Percentiles rank a stretch among this genome's conserved stretches.
These are phyloP conservation scores for Craseonycteris thonglongyai DNA, from an alignment of 2,113 vertebrate genomes.

Conservation along the genomic window DNA sequence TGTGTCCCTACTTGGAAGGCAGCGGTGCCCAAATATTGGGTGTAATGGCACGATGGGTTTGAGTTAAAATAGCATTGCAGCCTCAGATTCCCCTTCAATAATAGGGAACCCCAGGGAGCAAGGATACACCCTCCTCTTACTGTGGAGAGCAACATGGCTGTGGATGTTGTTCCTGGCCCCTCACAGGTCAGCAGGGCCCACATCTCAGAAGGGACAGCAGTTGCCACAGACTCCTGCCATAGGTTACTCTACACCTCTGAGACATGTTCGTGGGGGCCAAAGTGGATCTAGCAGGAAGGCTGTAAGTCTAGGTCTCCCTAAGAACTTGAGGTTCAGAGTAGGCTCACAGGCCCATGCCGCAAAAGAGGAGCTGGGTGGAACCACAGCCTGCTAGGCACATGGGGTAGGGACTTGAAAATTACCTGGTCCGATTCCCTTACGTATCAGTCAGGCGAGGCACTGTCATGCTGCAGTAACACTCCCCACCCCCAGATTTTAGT, in stretches of 20 bases:
- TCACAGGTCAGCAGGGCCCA: background rate
- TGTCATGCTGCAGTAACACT: background rate
- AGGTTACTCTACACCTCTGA: background rate
- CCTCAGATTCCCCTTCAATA: background rate
- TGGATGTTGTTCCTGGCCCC: background rate
- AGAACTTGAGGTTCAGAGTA: background rate
- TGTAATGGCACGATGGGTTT: background rate
- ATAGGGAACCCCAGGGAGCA: background rate
- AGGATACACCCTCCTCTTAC: background rate
- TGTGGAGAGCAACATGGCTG: background rate
- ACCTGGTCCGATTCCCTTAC: too few relatives aligned
- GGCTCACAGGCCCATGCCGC: background rate
- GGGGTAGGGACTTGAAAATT: background rate
- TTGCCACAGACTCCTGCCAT: background rate
- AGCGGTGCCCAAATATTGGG: too few relatives aligned
- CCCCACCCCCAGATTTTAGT: background rate
- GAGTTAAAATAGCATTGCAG: background rate
- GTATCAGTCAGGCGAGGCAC: background rate
- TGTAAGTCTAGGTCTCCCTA: background rate
- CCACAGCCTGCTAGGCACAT: background rate
- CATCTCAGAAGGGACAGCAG: background rate
- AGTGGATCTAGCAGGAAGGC: background rate
- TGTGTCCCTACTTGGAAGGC: background rate
- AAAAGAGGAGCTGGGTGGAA: background rate
- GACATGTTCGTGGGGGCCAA: background rate